Evolutionary conservation across 2,113 vertebrate genomes (phyloP).

Genomic region (Microtus pennsylvanicus): DNA sequence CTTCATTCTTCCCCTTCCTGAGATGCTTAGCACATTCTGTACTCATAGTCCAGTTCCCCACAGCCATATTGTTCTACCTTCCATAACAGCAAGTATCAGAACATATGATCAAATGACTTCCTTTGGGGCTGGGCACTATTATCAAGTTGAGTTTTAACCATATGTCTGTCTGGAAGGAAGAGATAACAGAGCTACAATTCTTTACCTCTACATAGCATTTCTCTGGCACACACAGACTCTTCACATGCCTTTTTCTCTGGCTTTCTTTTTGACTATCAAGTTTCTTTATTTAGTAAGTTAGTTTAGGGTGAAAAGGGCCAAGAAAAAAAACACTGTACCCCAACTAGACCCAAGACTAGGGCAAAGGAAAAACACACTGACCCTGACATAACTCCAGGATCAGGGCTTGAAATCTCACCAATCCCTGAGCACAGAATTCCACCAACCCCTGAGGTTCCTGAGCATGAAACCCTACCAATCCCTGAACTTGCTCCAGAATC

Average conservation of each 20-base stretch:
- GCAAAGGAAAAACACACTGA: not conserved
- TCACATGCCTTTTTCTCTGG: rapidly evolving
- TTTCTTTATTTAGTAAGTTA: not conserved
- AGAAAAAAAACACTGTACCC: not conserved
- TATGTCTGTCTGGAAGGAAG: conserved; percentile 33
- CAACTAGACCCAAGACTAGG: not conserved
- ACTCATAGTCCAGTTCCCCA: not conserved
- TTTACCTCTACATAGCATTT: not conserved
- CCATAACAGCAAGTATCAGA: not conserved
- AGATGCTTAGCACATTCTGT: not conserved
- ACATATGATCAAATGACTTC: not conserved
- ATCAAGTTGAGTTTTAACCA: conserved; percentile 57
- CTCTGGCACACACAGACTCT: not conserved
- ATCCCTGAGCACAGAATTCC: not conserved
- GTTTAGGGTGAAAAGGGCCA: not conserved
- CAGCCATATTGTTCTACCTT: not conserved
- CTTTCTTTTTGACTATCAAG: not conserved
- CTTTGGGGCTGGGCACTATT: not conserved
- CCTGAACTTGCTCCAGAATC: too few species aligned
- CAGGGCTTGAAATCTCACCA: not conserved
- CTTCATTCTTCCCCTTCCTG: not conserved
- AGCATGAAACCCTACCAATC: too few species aligned
- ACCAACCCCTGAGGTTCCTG: not conserved
- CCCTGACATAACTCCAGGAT: not conserved
- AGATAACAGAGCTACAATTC: not conserved